Base-by-base conservation (phyloP, 2,888 invertebrate genomes). In the Crepidodera aurea region DNA sequence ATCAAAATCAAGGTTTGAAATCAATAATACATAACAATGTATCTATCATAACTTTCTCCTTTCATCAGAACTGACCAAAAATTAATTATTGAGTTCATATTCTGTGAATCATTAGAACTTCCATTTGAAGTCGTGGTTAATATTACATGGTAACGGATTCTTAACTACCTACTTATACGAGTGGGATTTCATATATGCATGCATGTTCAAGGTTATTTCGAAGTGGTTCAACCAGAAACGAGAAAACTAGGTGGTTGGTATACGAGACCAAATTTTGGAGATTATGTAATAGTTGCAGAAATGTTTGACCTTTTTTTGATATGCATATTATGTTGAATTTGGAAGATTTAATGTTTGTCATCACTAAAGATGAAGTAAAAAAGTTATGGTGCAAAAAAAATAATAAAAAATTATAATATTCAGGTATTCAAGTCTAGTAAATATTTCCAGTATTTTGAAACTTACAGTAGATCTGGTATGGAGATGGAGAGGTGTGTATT, bases 171-270 rank as follows among this genome's bases (percentile, higher is more conserved):
- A 42, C 42, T 19, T 42, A 42, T 42, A 32, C 16, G 2, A 42
- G 1, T 6, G 18, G 19, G 42, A 10, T 19, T 19, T 19, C 18
- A 42, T 7, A 42, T 7, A 16, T 42, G 19, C n/a, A 15, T 42
- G 18, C 16, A 18, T 16, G 42, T 42, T 42, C 42, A 42, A 42
- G 42, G 42, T 42, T 42, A 19, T n/a, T 6, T 19, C 42, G 18
- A 42, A n/a, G 42, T 42, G 7, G 42, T 13, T 19, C 42, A 42
- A 42, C 15, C 2, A 42, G 42, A 42, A 42, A 16, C 19, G 16
- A 39, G 7, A 16, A n/a, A 39, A 13, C 6, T 39, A 2, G 13
- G 13, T 39, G n/a, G 16, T 7, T 39, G 39, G 39, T 6, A 39
- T 39, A 13, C 1, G 12, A 39, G 13, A 7, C 7, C 3, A 7